A percentile compares a stretch with the other conserved stretches of the same genome.
Conservation (phyloP, 2,888 invertebrate species). For the Stegophylla sp. region DNA sequence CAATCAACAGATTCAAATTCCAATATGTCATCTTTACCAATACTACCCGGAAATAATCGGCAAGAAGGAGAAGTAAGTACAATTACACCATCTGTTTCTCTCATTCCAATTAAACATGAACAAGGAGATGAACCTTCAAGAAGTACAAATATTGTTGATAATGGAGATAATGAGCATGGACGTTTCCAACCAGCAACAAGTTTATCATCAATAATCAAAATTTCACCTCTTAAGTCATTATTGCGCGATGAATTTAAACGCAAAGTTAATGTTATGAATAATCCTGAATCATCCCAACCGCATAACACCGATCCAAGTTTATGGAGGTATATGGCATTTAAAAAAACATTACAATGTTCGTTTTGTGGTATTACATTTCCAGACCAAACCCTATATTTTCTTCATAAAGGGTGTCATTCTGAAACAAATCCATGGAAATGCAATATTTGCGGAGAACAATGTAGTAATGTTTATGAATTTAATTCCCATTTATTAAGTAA, state of each 20-base stretch:
- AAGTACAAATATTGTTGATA: conserved; percentile 64
- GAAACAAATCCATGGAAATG: conserved; percentile 97
- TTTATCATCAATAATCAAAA: conserved; percentile 64
- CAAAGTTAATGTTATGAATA: conserved; percentile 47
- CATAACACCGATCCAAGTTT: conserved; percentile 54
- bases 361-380: conserved; percentile 95
- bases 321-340: conserved; percentile 59
- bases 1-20: conserved; percentile 81
- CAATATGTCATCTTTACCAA: conserved; percentile 72
- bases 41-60: conserved; percentile 66
- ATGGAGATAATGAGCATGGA: conserved; percentile 62
- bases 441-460: conserved; percentile 95
- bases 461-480: conserved; percentile 95
- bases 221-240: conserved; percentile 83
- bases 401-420: conserved; percentile 97
- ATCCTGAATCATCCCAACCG: conserved; percentile 56
- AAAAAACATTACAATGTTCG: conserved; percentile 74
- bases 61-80: conserved; percentile 65
- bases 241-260: conserved; percentile 81
- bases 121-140: conserved; percentile 67
- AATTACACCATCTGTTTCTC: conserved; percentile 84
- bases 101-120: conserved; percentile 82
- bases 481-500: conserved; percentile 94
- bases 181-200: conserved; percentile 68
- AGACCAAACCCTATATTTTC: conserved; percentile 93